Evolutionary conservation across 2,113 vertebrate species (phyloP), one percentile per base, ranked within the genome.

Genomic region (Sterna hirundo): DNA sequence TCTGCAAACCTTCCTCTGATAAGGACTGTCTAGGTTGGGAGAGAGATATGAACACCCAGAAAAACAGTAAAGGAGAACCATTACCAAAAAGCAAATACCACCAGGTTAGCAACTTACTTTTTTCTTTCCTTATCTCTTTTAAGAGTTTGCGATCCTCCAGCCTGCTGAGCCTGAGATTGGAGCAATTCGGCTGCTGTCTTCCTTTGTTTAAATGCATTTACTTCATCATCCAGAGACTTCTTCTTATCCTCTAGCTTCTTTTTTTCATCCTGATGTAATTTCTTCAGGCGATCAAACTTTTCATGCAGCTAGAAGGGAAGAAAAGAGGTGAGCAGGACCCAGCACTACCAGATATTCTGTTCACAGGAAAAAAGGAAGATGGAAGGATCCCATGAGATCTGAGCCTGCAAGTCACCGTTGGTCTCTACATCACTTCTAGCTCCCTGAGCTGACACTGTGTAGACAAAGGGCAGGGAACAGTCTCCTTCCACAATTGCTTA

Each of bases 111-210:
- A 95, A 99, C 99, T 99, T 99, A 99, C 99, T 99, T 99, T 98
- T 99, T 99, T 97, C 99, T 99, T 96, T 99, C 99, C 97, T 99
- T 99, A 94, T 99, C 99, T 91, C 99, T 99, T 98, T 99, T 99
- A 95, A 99, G 99, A 64, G 99, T 99, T 97, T 99, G 99, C 34
- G 99, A 99, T 96, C 99, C 98, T 96, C 99, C 99, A 95, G 99
- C 99, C 98, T 99, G 99, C 96, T 99, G 99, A 70, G 99, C 99
- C 97, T 99, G 99, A 94, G 98, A 99, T 94, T 99, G 99, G 92
- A 99, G 98, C 88, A 99, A 98, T 97, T 99, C 99, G 7, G 99
- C 98, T 1, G 99, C 99, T 4, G 99, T 99, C 98, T 99, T 99
- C 98, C 99, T 99, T 97, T 99, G 99, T 97, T 99, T 99, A 97